Conservation (phyloP, 2,113 vertebrate species). For the Sciurus niger region DNA sequence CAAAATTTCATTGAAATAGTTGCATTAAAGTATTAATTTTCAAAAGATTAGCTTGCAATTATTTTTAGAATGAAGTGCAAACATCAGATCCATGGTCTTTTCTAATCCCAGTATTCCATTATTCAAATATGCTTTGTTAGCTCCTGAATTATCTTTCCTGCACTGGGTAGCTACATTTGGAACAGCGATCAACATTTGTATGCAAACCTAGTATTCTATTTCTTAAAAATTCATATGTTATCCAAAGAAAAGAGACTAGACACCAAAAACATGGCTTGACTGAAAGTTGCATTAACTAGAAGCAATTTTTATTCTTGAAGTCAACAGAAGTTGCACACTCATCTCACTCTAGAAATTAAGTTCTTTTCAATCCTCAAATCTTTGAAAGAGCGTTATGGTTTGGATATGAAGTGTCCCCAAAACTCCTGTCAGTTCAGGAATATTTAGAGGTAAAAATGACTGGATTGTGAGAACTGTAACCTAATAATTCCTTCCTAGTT, state of each 20-base stretch:
- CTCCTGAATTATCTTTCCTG: neutral
- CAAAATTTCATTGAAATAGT: conserved; percentile 34
- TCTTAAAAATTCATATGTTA: conserved; percentile 62
- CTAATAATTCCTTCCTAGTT: no score
- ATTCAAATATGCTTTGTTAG: conserved; percentile 22
- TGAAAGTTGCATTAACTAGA: conserved; percentile 26
- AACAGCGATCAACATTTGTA: neutral
- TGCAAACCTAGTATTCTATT: conserved; percentile 48
- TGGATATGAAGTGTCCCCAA: no score
- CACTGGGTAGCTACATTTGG: conserved; percentile 15
- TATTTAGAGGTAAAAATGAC: no score
- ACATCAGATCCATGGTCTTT: conserved; percentile 8
- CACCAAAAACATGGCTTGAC: conserved; percentile 51
- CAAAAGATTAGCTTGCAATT: conserved; percentile 15
- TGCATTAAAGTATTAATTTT: conserved; percentile 1
- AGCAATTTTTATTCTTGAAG: conserved; percentile 42
- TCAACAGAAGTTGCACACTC: neutral
- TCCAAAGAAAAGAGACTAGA: conserved; percentile 37
- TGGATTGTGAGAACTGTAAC: no score
- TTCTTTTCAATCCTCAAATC: conserved; percentile 31
- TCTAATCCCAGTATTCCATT: neutral
- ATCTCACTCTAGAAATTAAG: conserved; percentile 49
- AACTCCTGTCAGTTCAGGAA: no score
- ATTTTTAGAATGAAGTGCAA: neutral
- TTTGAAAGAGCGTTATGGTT: conserved; percentile 22